phyloP scores from a whole-genome alignment of 64 coral and sea anemone genomes.

The Astreopora myriophthalma region DNA sequence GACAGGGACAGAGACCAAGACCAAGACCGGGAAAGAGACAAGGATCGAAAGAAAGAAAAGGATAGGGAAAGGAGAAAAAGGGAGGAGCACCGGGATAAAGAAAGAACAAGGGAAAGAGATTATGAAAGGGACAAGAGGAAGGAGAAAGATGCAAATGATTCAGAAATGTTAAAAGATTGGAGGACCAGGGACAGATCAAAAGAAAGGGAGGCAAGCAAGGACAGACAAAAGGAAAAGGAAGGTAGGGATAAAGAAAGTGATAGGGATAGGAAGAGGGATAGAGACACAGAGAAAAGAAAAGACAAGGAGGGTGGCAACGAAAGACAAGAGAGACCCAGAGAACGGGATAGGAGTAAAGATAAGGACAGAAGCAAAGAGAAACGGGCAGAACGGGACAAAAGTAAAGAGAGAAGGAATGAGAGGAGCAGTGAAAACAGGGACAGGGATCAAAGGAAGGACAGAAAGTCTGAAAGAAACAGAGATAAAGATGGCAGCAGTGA shows the following conservation, averaged over 20 bases:
- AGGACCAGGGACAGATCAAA: background rate
- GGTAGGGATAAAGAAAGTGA: background rate
- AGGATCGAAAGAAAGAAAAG: slow-evolving; percentile 6
- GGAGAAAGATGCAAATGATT: background rate
- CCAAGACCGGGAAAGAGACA: background rate
- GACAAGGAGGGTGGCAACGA: background rate
- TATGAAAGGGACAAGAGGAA: background rate
- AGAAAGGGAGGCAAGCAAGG: background rate
- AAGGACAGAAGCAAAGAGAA: background rate
- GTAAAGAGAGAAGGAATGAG: slow-evolving; percentile 4
- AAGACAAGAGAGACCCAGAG: background rate
- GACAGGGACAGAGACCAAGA: background rate
- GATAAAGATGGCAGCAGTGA: slow-evolving; percentile 40
- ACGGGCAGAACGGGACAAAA: slow-evolving; percentile 3
- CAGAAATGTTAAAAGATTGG: background rate
- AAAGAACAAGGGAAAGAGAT: background rate
- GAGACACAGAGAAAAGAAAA: background rate
- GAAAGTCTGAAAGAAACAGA: slow-evolving; percentile 5
- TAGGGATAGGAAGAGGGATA: background rate
- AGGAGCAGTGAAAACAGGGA: slow-evolving; percentile 19
- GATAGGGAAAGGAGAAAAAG: slow-evolving; percentile 9
- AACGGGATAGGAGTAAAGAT: background rate
- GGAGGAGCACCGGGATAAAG: background rate
- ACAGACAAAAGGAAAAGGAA: background rate
- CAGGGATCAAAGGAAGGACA: slow-evolving; percentile 48